These are phyloP conservation scores for Psilopsiagon aymara DNA, from an alignment of 2,113 vertebrate species.

Conservation along the genomic window DNA sequence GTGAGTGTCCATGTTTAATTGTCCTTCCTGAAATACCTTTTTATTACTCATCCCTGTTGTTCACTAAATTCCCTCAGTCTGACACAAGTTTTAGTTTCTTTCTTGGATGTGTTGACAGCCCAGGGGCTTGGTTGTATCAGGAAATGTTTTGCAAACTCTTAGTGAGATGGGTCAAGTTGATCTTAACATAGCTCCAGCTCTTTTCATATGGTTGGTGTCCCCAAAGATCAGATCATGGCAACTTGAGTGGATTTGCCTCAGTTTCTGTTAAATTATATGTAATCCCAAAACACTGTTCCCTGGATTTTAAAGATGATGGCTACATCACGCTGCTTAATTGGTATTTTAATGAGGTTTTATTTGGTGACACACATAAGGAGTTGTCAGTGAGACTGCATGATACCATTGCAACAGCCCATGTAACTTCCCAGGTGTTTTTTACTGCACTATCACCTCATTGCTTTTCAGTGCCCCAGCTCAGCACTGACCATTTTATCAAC, in stretches of 20 bases:
- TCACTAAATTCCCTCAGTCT: neutral
- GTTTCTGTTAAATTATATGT: neutral
- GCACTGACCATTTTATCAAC: neutral
- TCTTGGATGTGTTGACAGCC: neutral
- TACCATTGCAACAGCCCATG: neutral
- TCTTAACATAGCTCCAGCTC: neutral
- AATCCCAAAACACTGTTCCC: neutral
- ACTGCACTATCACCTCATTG: neutral
- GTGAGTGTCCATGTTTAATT: neutral
- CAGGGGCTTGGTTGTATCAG: neutral
- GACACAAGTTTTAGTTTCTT: neutral
- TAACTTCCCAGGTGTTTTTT: neutral
- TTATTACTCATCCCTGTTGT: neutral
- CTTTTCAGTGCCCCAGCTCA: neutral
- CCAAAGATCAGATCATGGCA: neutral
- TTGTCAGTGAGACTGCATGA: neutral
- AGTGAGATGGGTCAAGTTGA: neutral
- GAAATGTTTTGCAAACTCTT: neutral
- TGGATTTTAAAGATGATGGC: neutral
- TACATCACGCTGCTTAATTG: neutral
- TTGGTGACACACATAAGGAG: neutral
- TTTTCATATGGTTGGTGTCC: neutral
- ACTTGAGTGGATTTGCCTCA: neutral
- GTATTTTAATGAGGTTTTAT: neutral
- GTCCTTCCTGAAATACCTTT: neutral